phyloP scores from a whole-genome alignment of 2,888 invertebrate genomes.

The Sesia bembeciformis region DNA sequence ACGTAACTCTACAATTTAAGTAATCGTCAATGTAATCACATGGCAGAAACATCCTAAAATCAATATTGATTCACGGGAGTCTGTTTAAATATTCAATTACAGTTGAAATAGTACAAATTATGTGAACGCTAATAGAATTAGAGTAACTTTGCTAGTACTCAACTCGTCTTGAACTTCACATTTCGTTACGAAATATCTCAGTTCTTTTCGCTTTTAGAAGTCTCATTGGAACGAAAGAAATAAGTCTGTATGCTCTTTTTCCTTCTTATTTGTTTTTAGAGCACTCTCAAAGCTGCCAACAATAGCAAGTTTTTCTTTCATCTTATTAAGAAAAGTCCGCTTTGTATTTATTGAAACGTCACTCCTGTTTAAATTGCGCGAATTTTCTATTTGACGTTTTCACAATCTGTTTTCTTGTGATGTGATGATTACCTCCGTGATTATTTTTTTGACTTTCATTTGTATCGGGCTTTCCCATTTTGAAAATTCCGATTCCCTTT shows the following conservation, averaged over 20 bases:
- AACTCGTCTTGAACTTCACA: too few species aligned
- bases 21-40: too few species aligned
- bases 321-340: conserved; percentile 19
- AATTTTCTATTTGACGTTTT: conserved; percentile 15
- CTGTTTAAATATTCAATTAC: too few species aligned
- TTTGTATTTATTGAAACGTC: conserved; percentile 19
- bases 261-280: conserved; percentile 20
- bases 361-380: conserved; percentile 13
- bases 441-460: too few species aligned
- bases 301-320: conserved; percentile 24
- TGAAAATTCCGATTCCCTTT: too few species aligned
- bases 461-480: too few species aligned
- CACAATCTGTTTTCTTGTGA: not conserved
- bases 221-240: conserved; percentile 9
- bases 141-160: too few species aligned
- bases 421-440: not conserved
- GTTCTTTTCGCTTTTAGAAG: conserved; percentile 13
- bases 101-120: too few species aligned
- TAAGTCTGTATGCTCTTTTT: conserved; percentile 5
- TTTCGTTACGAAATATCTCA: conserved; percentile 10
- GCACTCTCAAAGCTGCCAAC: conserved; percentile 15
- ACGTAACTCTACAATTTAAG: too few species aligned
- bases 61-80: too few species aligned
- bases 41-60: too few species aligned
- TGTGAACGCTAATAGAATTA: too few species aligned